Percentiles rank a stretch among this genome's conserved stretches.
phyloP scores from a whole-genome alignment of 2,888 invertebrate species.

The Euphydryas editha region DNA sequence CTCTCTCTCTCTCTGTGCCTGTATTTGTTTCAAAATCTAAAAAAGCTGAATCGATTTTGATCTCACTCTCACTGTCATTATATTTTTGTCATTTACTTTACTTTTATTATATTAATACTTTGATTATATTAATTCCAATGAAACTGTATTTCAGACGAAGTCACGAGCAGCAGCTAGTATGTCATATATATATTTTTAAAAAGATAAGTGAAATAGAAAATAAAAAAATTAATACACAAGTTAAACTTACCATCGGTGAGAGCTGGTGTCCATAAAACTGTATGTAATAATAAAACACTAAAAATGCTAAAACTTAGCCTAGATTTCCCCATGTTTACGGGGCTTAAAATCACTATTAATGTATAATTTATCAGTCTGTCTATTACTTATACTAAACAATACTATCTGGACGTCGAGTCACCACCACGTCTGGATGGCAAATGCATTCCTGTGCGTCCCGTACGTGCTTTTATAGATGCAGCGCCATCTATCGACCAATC shows the following conservation, averaged over 20 bases:
- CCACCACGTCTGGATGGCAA: conserved; percentile 66
- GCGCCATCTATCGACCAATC: conserved; percentile 41
- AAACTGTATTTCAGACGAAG: no score
- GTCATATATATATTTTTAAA: not conserved
- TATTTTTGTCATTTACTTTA: no score
- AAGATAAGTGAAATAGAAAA: not conserved
- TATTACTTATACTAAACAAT: conserved; percentile 60
- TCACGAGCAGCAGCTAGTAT: not conserved
- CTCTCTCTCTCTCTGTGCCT: no score
- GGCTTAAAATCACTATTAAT: conserved; percentile 42
- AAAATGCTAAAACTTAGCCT: conserved; percentile 64
- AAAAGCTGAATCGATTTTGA: no score
- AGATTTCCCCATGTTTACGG: conserved; percentile 74
- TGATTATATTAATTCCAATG: no score
- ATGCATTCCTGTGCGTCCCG: conserved; percentile 54
- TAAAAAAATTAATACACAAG: not conserved
- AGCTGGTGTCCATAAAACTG: conserved; percentile 76
- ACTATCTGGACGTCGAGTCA: conserved; percentile 57
- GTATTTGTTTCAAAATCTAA: no score
- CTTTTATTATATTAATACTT: no score
- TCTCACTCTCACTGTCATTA: no score
- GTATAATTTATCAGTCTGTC: conserved; percentile 62
- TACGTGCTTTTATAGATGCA: conserved; percentile 65
- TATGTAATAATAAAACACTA: conserved; percentile 71
- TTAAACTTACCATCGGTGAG: conserved; percentile 63